phyloP scores from a whole-genome alignment of 2,113 vertebrate species.

The Rhinolophus sinicus region DNA sequence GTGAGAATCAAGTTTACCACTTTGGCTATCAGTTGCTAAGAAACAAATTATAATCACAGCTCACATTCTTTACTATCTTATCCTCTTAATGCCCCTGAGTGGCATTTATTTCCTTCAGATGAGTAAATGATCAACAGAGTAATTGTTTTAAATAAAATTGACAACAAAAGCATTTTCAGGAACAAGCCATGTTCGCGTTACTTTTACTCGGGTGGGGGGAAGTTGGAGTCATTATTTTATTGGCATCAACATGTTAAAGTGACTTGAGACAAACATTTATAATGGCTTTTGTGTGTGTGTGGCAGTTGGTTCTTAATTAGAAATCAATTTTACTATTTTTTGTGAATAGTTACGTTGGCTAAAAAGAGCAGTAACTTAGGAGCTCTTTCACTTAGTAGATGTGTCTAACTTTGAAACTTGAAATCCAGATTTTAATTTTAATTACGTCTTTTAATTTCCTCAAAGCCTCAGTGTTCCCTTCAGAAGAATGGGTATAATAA shows the following conservation, averaged over 20 bases:
- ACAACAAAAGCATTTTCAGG: slow-evolving; percentile 61
- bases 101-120: slow-evolving; percentile 72
- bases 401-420: neutral
- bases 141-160: slow-evolving; percentile 78
- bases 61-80: slow-evolving; percentile 63
- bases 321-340: neutral
- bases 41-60: slow-evolving; percentile 84
- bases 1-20: slow-evolving; percentile 77
- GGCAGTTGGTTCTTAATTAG: neutral
- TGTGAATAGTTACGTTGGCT: neutral
- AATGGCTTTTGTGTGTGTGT: slow-evolving; percentile 45
- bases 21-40: slow-evolving; percentile 86
- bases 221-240: neutral
- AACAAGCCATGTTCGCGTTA: neutral
- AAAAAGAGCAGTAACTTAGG: neutral
- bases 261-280: neutral
- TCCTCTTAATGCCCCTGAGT: slow-evolving; percentile 67
- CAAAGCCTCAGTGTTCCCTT: neutral
- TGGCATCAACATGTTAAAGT: neutral
- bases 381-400: neutral
- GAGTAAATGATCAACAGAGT: slow-evolving; percentile 73
- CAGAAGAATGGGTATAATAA: neutral
- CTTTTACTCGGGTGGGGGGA: neutral
- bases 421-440: neutral
- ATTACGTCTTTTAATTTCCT: neutral